Evolutionary conservation across 2,888 invertebrate species (phyloP), one percentile per base, ranked within the genome.

Genomic region (Leucania comma): DNA sequence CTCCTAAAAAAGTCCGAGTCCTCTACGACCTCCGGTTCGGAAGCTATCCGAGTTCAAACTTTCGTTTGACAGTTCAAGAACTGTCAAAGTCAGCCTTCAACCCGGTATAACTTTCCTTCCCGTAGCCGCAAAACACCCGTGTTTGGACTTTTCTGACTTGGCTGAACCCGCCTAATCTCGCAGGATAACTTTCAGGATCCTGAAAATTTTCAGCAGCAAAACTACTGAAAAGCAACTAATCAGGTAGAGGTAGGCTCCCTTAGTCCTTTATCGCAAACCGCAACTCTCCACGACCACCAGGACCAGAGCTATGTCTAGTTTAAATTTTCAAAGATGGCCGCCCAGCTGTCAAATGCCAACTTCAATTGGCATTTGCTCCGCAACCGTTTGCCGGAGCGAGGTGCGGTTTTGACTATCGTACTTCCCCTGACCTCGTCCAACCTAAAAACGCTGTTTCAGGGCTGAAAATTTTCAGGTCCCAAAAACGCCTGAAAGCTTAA

Each of bases 211-310:
- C 3, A 42, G 42, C 17, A 1, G 4, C 17, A 42, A 42, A 0
- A 42, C 42, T 0, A 17, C 17, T 42, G 6, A 42, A 42, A 42
- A 5, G n/a, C 9, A 1, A 2, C 8, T 0, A 1, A 3, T 0
- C 3, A 1, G 12, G 1, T 0, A 50, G 50, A 22, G 0, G 0
- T 12, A 1, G n/a, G 2, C 35, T 3, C 22, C 50, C 3, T 1
- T 0, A 48, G 6, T 0, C 0, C 12, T 0, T 0, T 3, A n/a
- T 0, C 1, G 24, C 35, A 62, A 53, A 20, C 53, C 8, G 24
- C 62, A n/a, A 35, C 10, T 5, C 10, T n/a, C 53, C 10, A 20
- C 53, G 53, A 53, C 62, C 5, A 1, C 51, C 5, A 20, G 0
- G 12, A 12, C 35, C 38, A 12, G 53, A 62, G 62, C 17, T 53